These are phyloP conservation scores for Hylaea fasciaria DNA, from an alignment of 2,888 invertebrate species.

Conservation along the genomic window DNA sequence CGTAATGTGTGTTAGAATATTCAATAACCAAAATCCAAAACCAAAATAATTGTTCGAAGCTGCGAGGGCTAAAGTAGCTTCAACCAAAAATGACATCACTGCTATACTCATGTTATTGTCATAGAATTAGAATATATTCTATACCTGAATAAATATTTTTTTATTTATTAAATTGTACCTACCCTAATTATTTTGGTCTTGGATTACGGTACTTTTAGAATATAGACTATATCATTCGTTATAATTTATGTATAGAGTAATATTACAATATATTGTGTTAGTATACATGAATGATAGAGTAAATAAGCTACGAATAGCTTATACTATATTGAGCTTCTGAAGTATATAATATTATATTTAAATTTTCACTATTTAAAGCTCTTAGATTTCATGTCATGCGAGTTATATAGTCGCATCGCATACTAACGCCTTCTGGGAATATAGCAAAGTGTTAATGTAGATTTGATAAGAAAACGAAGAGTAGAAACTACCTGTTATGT, in stretches of 20 bases:
- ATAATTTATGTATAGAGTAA: constrained; percentile 52
- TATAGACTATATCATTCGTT: constrained; percentile 49
- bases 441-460: constrained; percentile 26
- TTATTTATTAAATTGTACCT: constrained; percentile 36
- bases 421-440: constrained; percentile 62
- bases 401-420: constrained; percentile 73
- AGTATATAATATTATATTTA: constrained; percentile 80
- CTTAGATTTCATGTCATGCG: constrained; percentile 82
- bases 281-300: constrained; percentile 73
- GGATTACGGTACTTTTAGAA: constrained; percentile 54
- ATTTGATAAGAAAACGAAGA: constrained; percentile 24
- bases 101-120: constrained; percentile 56
- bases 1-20: constrained; percentile 33
- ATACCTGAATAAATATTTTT: constrained; percentile 18
- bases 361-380: constrained; percentile 84
- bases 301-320: constrained; percentile 81
- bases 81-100: constrained; percentile 39
- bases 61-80: constrained; percentile 24
- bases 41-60: constrained; percentile 52
- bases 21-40: constrained; percentile 67
- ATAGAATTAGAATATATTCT: constrained; percentile 51
- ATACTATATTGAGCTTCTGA: constrained; percentile 82
- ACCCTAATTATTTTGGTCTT: constrained; percentile 65
- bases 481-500: constrained; percentile 23
- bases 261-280: constrained; percentile 61